phyloP scores from a whole-genome alignment of 1,140 invertebrate genomes.

The Drosophila takahashii region DNA sequence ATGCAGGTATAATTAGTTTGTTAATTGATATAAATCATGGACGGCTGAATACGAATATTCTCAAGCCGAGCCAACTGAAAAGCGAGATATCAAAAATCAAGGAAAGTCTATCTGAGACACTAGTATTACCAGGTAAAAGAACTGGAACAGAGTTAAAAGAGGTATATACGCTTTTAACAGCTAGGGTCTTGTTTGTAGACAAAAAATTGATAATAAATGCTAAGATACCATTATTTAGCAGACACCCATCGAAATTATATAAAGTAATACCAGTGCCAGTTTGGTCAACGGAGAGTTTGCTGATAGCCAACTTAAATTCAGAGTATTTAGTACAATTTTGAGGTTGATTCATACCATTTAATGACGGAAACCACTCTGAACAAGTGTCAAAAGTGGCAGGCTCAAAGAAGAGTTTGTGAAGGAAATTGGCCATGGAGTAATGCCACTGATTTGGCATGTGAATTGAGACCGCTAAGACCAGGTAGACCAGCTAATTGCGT shows the following conservation, averaged over 20 bases:
- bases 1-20: neutral
- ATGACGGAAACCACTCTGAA: neutral
- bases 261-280: neutral
- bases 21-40: neutral
- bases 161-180: conserved; percentile 1
- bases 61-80: too few relatives aligned
- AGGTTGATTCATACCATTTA: neutral
- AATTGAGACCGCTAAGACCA: neutral
- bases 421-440: conserved; percentile 3
- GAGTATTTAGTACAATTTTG: neutral
- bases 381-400: neutral
- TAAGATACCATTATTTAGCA: neutral
- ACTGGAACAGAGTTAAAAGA: too few relatives aligned
- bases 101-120: too few relatives aligned
- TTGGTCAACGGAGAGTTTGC: neutral
- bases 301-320: neutral
- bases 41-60: too few relatives aligned
- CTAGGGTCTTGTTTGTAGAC: neutral
- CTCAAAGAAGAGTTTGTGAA: neutral
- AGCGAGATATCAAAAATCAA: too few relatives aligned
- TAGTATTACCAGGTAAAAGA: too few relatives aligned
- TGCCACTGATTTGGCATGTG: neutral
- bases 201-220: neutral
- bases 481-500: neutral
- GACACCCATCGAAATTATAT: neutral